These are phyloP conservation scores for Rhinopomastus cyanomelas DNA, from an alignment of 2,113 vertebrate genomes.

Conservation along the genomic window DNA sequence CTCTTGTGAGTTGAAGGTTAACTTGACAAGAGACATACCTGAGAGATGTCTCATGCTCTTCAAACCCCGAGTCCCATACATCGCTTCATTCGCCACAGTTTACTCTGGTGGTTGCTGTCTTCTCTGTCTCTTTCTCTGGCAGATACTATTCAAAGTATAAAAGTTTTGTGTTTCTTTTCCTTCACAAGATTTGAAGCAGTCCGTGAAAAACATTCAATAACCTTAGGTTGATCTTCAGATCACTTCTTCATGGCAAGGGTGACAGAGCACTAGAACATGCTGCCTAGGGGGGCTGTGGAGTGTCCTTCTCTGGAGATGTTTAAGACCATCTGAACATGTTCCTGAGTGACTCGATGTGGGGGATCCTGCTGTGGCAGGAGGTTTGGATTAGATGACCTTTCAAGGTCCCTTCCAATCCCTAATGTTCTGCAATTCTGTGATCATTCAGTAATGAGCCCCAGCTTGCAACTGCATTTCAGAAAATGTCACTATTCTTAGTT, in stretches of 20 bases:
- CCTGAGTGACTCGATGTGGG: too few species aligned
- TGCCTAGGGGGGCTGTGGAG: too few species aligned
- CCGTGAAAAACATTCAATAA: not conserved
- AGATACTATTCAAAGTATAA: not conserved
- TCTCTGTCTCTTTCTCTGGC: not conserved
- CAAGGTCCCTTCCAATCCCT: too few species aligned
- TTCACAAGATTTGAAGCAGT: not conserved
- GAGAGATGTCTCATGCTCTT: not conserved
- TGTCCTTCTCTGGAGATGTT: too few species aligned
- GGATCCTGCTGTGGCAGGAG: too few species aligned
- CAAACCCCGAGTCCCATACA: not conserved
- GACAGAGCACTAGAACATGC: too few species aligned
- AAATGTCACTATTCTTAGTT: not conserved
- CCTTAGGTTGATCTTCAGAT: not conserved
- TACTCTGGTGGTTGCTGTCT: not conserved
- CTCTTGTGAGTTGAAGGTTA: constrained; percentile 25
- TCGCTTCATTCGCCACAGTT: not conserved
- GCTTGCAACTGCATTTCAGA: not conserved
- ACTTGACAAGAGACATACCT: not conserved
- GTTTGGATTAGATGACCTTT: too few species aligned
- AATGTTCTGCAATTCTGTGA: too few species aligned
- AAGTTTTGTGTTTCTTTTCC: not conserved
- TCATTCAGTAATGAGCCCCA: not conserved
- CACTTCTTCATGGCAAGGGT: too few species aligned
- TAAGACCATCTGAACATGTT: too few species aligned